These are phyloP conservation scores for Cynaeus angustus DNA, from an alignment of 2,888 invertebrate genomes.

Conservation along the genomic window DNA sequence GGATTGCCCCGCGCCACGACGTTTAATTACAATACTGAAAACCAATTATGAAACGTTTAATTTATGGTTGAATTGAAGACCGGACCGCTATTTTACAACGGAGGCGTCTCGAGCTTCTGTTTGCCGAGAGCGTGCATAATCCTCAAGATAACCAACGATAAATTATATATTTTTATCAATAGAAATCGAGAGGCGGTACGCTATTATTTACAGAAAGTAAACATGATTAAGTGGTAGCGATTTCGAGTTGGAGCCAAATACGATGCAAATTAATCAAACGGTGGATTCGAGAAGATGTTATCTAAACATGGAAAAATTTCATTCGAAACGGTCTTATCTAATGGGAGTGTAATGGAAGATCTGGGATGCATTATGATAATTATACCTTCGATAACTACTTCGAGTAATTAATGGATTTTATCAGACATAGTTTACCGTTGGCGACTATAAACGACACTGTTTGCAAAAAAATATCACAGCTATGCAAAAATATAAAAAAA, in stretches of 20 bases:
- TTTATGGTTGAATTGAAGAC: slow-evolving; percentile 63
- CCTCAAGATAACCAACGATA: slow-evolving; percentile 36
- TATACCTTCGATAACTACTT: slow-evolving; percentile 53
- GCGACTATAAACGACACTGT: neutral
- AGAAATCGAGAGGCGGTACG: slow-evolving; percentile 60
- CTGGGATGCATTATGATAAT: slow-evolving; percentile 48
- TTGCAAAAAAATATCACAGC: no score
- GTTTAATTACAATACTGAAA: slow-evolving; percentile 71
- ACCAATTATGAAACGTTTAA: slow-evolving; percentile 70
- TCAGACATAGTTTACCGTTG: slow-evolving; percentile 22
- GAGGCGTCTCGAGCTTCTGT: slow-evolving; percentile 54
- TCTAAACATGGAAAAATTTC: slow-evolving; percentile 43
- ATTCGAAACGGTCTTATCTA: slow-evolving; percentile 50
- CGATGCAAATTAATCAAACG: slow-evolving; percentile 53
- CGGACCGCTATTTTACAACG: slow-evolving; percentile 39
- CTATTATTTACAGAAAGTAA: slow-evolving; percentile 63
- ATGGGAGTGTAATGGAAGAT: slow-evolving; percentile 54
- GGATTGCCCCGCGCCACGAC: slow-evolving; percentile 62
- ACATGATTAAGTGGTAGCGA: slow-evolving; percentile 64
- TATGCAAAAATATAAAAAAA: no score
- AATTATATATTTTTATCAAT: slow-evolving; percentile 58
- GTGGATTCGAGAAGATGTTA: slow-evolving; percentile 36
- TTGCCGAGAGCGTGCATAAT: slow-evolving; percentile 46
- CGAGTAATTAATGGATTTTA: slow-evolving; percentile 34
- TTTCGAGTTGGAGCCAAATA: slow-evolving; percentile 50